phyloP scores from a whole-genome alignment of 2,113 vertebrate species.

The Oncorhynchus gorbuscha region DNA sequence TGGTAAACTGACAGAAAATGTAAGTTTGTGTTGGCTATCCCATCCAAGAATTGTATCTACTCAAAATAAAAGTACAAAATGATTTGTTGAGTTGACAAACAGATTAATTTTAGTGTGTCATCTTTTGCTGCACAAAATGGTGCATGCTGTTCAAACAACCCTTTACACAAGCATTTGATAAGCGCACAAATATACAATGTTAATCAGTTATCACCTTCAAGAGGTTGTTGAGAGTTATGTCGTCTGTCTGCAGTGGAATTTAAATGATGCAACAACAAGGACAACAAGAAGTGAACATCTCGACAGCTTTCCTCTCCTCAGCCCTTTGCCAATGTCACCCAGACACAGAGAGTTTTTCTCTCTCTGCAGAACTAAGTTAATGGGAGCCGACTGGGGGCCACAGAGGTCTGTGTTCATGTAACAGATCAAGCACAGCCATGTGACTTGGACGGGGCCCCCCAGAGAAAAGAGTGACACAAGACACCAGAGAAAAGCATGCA shows the following conservation, averaged over 20 bases:
- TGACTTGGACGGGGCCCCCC: constrained; percentile 56
- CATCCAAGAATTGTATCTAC: no score
- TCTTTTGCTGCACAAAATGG: not conserved
- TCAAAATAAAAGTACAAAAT: no score
- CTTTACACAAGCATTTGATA: no score
- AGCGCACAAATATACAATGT: not conserved
- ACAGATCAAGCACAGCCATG: constrained; percentile 67
- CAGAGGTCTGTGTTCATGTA: constrained; percentile 69
- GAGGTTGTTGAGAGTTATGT: constrained; percentile 47
- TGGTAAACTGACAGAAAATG: not conserved
- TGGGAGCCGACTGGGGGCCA: constrained; percentile 62
- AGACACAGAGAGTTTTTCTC: constrained; percentile 46
- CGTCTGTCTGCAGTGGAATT: constrained; percentile 2
- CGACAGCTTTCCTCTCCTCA: constrained; percentile 49
- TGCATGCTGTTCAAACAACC: not conserved
- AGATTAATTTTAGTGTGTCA: not conserved
- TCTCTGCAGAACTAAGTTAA: constrained; percentile 59
- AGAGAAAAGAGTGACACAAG: constrained; percentile 68
- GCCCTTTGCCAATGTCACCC: constrained; percentile 57
- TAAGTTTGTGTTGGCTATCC: no score
- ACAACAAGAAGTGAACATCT: constrained; percentile 42
- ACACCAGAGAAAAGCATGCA: constrained; percentile 59
- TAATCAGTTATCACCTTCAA: constrained; percentile 35
- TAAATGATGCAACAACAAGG: constrained; percentile 25
- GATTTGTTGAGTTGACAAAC: no score